These are phyloP conservation scores for Meloidogyne floridensis DNA, from an alignment of 1,140 invertebrate genomes.

Conservation along the genomic window DNA sequence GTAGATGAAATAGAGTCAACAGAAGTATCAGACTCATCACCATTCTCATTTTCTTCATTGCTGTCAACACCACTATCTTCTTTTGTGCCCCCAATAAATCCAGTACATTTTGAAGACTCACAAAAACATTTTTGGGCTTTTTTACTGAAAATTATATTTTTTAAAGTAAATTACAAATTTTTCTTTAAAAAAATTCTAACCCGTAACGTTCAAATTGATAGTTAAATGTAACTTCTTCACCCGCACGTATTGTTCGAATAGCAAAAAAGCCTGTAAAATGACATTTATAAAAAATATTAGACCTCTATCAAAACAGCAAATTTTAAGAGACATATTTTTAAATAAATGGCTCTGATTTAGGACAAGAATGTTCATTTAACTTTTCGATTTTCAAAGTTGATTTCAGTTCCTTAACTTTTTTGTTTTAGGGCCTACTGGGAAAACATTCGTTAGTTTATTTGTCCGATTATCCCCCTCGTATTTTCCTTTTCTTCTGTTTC, in stretches of 20 bases:
- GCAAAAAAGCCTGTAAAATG: constrained; percentile 76
- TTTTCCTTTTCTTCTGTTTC: too few relatives aligned
- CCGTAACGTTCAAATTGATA: constrained; percentile 82
- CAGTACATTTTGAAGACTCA: constrained; percentile 46
- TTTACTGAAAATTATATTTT: constrained; percentile 16
- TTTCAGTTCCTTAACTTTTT: too few relatives aligned
- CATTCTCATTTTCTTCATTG: constrained; percentile 42
- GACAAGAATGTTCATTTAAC: too few relatives aligned
- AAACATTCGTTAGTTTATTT: too few relatives aligned
- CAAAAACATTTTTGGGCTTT: constrained; percentile 42
- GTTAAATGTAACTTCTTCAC: constrained; percentile 96
- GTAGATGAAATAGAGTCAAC: neutral
- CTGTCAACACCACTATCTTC: constrained; percentile 38
- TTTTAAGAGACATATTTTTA: too few relatives aligned
- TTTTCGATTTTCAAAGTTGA: too few relatives aligned
- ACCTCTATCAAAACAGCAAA: neutral
- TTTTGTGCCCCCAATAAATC: constrained; percentile 39
- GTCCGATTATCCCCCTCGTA: too few relatives aligned
- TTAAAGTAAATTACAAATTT: neutral
- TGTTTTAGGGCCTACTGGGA: too few relatives aligned
- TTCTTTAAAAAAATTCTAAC: constrained; percentile 20
- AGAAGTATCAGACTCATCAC: constrained; percentile 21
- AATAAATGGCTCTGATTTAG: too few relatives aligned
- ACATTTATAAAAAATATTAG: neutral
- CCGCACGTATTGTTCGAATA: constrained; percentile 76